Conservation (phyloP, 2,113 vertebrate genomes). For the Dinomys branickii region DNA sequence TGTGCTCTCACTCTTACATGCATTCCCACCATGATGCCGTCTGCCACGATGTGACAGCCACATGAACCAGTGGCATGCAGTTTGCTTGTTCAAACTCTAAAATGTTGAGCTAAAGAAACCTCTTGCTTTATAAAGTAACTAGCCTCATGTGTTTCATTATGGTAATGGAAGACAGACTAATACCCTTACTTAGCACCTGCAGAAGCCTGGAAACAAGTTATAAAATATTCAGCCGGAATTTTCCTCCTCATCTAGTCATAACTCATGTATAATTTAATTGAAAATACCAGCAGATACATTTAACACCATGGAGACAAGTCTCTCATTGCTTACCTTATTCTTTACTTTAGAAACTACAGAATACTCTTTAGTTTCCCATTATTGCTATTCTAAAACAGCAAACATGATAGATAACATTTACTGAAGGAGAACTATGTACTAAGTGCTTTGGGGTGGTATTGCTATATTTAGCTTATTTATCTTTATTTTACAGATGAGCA, state of each 20-base stretch:
- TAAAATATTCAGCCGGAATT: neutral
- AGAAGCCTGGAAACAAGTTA: neutral
- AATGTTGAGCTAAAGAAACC: neutral
- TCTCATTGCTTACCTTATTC: neutral
- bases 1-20: neutral
- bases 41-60: neutral
- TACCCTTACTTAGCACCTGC: neutral
- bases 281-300: no score
- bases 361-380: neutral
- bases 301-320: neutral
- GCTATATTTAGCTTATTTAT: neutral
- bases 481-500: neutral
- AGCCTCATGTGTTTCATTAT: neutral
- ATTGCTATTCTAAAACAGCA: neutral
- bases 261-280: neutral
- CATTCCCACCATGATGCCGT: no score
- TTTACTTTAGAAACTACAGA: neutral
- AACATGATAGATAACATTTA: neutral
- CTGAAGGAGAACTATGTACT: neutral
- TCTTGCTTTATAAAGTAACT: neutral
- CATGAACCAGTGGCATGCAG: neutral
- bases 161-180: neutral
- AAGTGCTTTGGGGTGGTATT: neutral
- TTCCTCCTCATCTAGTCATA: neutral
- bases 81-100: neutral